Evolutionary conservation across 92 coral and sea anemone species (phyloP), one percentile per base, ranked within the genome.

Genomic region (Muricea muricata): DNA sequence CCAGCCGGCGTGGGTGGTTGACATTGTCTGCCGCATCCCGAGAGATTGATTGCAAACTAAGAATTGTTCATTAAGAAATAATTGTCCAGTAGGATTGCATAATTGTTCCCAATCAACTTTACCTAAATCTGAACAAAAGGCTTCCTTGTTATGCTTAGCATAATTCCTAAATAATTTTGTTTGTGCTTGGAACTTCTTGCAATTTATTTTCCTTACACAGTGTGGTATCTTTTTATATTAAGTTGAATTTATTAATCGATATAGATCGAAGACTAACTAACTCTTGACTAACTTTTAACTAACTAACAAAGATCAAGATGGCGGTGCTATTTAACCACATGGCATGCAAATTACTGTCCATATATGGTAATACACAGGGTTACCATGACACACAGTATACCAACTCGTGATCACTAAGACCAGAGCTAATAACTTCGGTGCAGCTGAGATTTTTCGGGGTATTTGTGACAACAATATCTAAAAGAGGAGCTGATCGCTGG

Each of bases 381-480:
- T n/a, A n/a, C n/a, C n/a, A n/a, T n/a, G n/a, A n/a, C n/a, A n/a
- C n/a, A 47, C 56, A 41, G 42, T 65, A 81, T 5, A 81, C 65
- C 65, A 81, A 68, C 29, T 37, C 42, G 42, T 37, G 42, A 9
- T 37, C 42, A 9, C 42, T 37, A 37, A 82, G 48, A 25, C 79
- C 58, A 39, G 52, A 30, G 41, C 48, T 82, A 67, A 82, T 69
- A 82, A 82, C 79, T 24, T 79, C 86, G 47, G 32, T 30, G 20
- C 61, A 66, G 28, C 86, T 66, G 12, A 82, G 37, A 47, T 82
- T 50, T 26, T 23, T 13, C 47, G 78, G 86, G 29, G 14, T 61
- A 63, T 65, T 80, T 37, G 85, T 37, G 10, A 75, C 41, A 23
- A 63, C 28, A 31, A 80, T 24, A 63, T 80, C 86, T 17, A 82